Evolutionary conservation across 2,797 vertebrate species (phyloP).

Genomic region (Sebastes flavidus): DNA sequence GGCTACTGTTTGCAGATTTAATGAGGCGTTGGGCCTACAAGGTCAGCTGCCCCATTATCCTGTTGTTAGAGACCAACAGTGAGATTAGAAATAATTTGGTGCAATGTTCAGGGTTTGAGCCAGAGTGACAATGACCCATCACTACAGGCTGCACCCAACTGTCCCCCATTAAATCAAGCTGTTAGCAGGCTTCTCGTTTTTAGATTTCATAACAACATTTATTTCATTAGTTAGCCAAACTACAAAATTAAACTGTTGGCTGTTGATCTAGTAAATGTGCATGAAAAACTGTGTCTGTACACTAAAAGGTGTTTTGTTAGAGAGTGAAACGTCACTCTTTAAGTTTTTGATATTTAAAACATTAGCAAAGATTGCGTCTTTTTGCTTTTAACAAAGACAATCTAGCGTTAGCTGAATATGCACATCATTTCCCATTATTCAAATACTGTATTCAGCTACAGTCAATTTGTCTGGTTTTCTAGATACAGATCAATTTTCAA

Average conservation of each 20-base stretch:
- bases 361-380: background rate
- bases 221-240: background rate
- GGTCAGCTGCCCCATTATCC: constrained; percentile 17
- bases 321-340: background rate
- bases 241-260: background rate
- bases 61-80: constrained; percentile 15
- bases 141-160: background rate
- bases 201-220: background rate
- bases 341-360: background rate
- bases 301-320: background rate
- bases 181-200: background rate
- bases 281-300: background rate
- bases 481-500: background rate
- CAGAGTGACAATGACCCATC: constrained; percentile 5
- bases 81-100: constrained; percentile 21
- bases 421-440: background rate
- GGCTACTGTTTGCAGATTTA: constrained; percentile 1
- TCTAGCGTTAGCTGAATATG: background rate
- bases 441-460: background rate
- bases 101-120: background rate
- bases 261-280: background rate
- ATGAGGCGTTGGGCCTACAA: constrained; percentile 7
- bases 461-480: background rate
- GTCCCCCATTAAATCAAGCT: constrained; percentile 4
- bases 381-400: background rate